Evolutionary conservation across 2,888 invertebrate species (phyloP), one percentile per base, ranked within the genome.

Genomic region (Ptilodon capucinus): DNA sequence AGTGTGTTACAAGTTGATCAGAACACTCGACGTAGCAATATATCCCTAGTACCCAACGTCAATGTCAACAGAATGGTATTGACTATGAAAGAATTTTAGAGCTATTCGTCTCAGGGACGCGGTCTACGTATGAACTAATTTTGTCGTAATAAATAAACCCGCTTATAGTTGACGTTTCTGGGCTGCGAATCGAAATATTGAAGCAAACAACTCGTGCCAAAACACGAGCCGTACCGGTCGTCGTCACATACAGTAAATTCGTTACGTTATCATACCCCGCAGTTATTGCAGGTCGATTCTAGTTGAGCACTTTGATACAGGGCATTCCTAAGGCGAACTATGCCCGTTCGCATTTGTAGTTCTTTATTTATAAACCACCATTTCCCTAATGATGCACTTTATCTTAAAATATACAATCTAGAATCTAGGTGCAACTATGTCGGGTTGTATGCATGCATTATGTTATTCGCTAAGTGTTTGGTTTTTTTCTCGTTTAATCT

Each of bases 121-220:
- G 69, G 70, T 67, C 71, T 72, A 75, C 71, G 67, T 65, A 79
- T 14, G 11, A 14, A 40, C 81, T 86, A 86, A 86, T 84, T 84
- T 76, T 75, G 85, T 81, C 79, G 79, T 74, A 81, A 87, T 86
- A 86, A 86, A 88, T 86, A 80, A 74, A 63, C 71, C 73, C 71
- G 66, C 78, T 81, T 82, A 79, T 76, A 82, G 81, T 76, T 81
- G 86, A 88, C 87, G 76, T 85, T 83, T 86, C 86, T 86, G 75
- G 81, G 84, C 78, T 85, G 81, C 79, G 81, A 82, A 82, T 85
- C 81, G 83, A 84, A 84, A 83, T 84, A 89, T 87, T 87, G 88
- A 86, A 81, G 80, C 64, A 63, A 72, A 71, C 76, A 68, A 71
- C 70, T 63, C 71, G 84, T 87, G 88, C 88, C 88, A 88, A 86